Conservation (phyloP, 2,888 invertebrate genomes). For the Halictus quadricinctus region DNA sequence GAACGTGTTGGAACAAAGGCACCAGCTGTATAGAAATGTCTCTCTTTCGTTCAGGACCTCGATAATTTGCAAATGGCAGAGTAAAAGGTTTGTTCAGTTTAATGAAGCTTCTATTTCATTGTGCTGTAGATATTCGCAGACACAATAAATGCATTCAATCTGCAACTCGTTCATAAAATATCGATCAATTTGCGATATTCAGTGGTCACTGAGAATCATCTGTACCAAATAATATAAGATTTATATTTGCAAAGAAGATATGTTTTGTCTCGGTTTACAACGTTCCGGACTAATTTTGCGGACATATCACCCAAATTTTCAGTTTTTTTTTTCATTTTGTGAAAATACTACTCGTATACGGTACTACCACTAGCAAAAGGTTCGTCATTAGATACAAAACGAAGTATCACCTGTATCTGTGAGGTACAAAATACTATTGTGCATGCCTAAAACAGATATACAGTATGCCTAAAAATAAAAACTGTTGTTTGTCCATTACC, state of each 20-base stretch:
- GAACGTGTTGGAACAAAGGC: not conserved
- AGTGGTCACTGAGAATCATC: not conserved
- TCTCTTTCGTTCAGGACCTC: not conserved
- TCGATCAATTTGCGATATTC: not conserved
- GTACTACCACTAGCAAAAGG: not conserved
- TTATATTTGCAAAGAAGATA: not conserved
- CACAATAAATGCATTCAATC: not conserved
- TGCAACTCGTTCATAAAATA: not conserved
- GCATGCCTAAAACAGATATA: not conserved
- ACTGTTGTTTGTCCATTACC: not conserved
- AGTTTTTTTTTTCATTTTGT: not conserved
- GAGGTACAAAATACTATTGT: not conserved
- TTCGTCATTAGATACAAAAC: not conserved
- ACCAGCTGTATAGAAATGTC: not conserved
- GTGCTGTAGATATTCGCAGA: not conserved
- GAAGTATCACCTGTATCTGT: not conserved
- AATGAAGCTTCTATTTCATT: not conserved
- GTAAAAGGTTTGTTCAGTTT: not conserved
- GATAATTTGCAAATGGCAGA: not conserved
- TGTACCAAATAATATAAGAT: not conserved
- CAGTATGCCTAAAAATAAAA: not conserved
- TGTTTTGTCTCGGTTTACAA: not conserved
- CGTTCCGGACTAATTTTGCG: not conserved
- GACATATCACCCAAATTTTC: not conserved
- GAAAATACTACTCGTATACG: not conserved